Evolutionary conservation across 37 sponge, comb jelly and placozoan species (phyloP).

Genomic region (Spongia lamella): DNA sequence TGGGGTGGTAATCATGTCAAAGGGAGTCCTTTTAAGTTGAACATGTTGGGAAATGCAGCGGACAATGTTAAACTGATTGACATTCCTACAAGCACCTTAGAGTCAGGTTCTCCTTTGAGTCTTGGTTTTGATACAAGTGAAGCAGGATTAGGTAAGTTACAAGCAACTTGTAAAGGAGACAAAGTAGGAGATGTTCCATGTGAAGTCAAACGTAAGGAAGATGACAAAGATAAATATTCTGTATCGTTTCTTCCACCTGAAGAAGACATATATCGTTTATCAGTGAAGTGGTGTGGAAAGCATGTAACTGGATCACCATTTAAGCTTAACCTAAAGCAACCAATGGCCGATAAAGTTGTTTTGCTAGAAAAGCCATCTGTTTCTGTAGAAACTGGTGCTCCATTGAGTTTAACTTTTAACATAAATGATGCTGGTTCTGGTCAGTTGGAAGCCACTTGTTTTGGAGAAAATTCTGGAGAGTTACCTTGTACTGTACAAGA

Average conservation of each 20-base stretch:
- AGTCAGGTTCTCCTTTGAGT: slow-evolving; percentile 31
- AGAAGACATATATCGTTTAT: slow-evolving; percentile 45
- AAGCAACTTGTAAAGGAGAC: slow-evolving; percentile 45
- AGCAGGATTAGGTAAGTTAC: slow-evolving; percentile 68
- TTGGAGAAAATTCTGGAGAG: slow-evolving; percentile 32
- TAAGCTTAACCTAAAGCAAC: slow-evolving; percentile 46
- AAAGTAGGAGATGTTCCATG: slow-evolving; percentile 44
- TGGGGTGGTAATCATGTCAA: slow-evolving; percentile 65
- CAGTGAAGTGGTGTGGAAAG: slow-evolving; percentile 55
- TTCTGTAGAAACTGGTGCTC: slow-evolving; percentile 16
- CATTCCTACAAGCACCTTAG: slow-evolving; percentile 40
- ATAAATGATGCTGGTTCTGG: slow-evolving; percentile 64
- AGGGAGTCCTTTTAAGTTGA: slow-evolving; percentile 56
- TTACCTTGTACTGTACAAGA: slow-evolving; percentile 21
- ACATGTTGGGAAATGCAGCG: slow-evolving; percentile 23
- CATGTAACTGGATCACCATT: slow-evolving; percentile 51
- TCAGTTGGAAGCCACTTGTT: slow-evolving; percentile 18
- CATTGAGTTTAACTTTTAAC: slow-evolving; percentile 30
- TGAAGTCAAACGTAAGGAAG: slow-evolving; percentile 4
- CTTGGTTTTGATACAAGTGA: slow-evolving; percentile 34
- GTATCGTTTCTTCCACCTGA: slow-evolving; percentile 54
- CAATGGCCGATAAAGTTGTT: slow-evolving; percentile 46
- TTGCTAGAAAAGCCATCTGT: slow-evolving; percentile 37
- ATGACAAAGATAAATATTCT: slow-evolving; percentile 4
- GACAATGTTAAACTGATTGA: slow-evolving; percentile 37